Conservation (phyloP, 2,888 invertebrate species). For the Cerastoderma edule region DNA sequence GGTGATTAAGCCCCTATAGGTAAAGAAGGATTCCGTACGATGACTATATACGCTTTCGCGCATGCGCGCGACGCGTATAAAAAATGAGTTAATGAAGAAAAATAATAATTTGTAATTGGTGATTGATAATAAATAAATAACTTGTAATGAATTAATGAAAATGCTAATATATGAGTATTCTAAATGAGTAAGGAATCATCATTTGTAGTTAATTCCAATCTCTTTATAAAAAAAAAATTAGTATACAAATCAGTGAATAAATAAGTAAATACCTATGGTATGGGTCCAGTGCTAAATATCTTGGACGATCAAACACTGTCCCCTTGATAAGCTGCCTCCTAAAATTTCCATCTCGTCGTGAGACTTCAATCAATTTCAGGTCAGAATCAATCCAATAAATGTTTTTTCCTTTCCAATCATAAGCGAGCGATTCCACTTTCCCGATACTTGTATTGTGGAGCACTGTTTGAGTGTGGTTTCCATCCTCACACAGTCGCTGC, state of each 20-base stretch:
- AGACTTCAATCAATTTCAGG: conserved; percentile 91
- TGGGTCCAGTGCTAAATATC: conserved; percentile 94
- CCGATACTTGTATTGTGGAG: conserved; percentile 48
- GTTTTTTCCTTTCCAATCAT: conserved; percentile 94
- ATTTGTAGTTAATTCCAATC: too few relatives aligned
- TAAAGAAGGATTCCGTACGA: too few relatives aligned
- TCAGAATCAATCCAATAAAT: conserved; percentile 94
- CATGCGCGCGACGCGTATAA: too few relatives aligned
- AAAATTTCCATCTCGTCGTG: conserved; percentile 91
- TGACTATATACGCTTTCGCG: too few relatives aligned
- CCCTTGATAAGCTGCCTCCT: conserved; percentile 90
- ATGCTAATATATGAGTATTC: too few relatives aligned
- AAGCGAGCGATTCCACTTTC: conserved; percentile 88
- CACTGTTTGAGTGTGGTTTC: conserved; percentile 83
- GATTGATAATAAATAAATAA: too few relatives aligned
- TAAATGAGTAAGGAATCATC: too few relatives aligned
- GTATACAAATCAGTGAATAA: not conserved
- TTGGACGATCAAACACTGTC: conserved; percentile 87
- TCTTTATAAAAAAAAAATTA: too few relatives aligned
- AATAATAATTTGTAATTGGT: too few relatives aligned
- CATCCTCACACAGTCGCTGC: conserved; percentile 86
- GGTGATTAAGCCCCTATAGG: too few relatives aligned
- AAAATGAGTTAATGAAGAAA: too few relatives aligned
- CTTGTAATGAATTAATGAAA: too few relatives aligned
- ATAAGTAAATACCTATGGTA: conserved; percentile 86